phyloP scores from a whole-genome alignment of 2,888 invertebrate species.

The Aleiodes leptofemur region DNA sequence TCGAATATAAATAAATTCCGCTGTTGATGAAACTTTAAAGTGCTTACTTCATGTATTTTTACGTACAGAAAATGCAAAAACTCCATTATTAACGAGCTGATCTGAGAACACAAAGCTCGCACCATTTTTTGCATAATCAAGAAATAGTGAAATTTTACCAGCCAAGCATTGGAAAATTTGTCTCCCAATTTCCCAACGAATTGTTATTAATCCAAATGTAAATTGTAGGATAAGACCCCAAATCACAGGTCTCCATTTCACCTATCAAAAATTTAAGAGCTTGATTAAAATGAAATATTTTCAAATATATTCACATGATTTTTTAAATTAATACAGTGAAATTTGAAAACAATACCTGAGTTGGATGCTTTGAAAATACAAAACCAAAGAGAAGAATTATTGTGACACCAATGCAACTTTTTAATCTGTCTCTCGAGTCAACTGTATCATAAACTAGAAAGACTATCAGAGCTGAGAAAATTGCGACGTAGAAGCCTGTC shows the following conservation, averaged over 20 bases:
- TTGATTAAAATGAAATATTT: not conserved
- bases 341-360: conserved; percentile 71
- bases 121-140: conserved; percentile 87
- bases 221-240: conserved; percentile 91
- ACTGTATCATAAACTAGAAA: conserved; percentile 83
- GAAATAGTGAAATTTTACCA: conserved; percentile 84
- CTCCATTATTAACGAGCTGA: conserved; percentile 78
- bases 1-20: conserved; percentile 3
- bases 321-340: not conserved
- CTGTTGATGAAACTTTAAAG: not conserved
- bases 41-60: conserved; percentile 7
- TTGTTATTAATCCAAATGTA: conserved; percentile 87
- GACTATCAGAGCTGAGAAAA: conserved; percentile 77
- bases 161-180: conserved; percentile 83
- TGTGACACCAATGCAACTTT: conserved; percentile 82
- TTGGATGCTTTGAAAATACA: conserved; percentile 80
- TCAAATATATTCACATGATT: not conserved
- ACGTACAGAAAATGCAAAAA: conserved; percentile 92
- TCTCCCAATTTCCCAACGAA: conserved; percentile 89
- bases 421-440: conserved; percentile 78
- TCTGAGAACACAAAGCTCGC: conserved; percentile 91
- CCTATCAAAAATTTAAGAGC: conserved; percentile 70
- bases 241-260: conserved; percentile 88
- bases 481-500: conserved; percentile 68
- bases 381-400: conserved; percentile 81